These are phyloP conservation scores for Mycetomoellerius zeteki DNA, from an alignment of 1,140 invertebrate genomes.

Conservation along the genomic window DNA sequence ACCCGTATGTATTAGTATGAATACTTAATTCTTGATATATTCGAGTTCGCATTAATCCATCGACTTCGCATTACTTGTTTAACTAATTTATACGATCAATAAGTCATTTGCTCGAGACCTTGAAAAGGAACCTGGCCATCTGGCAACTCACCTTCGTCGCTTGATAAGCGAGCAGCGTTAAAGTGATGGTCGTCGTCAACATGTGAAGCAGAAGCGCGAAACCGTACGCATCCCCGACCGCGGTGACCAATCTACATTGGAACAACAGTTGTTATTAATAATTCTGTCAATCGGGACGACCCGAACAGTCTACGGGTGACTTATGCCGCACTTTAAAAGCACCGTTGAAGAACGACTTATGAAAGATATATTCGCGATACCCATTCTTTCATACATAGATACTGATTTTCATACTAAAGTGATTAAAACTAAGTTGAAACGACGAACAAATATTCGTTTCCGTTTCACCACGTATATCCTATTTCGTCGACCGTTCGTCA, in stretches of 20 bases:
- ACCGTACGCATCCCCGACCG: conserved; percentile 93
- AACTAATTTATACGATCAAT: conserved; percentile 51
- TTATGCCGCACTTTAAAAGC: not conserved
- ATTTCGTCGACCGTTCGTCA: conserved; percentile 35
- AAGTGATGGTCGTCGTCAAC: conserved; percentile 93
- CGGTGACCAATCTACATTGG: conserved; percentile 90
- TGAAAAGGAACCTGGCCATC: conserved; percentile 25
- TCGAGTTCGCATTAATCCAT: conserved; percentile 22
- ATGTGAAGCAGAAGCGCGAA: conserved; percentile 93
- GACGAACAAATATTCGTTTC: not conserved
- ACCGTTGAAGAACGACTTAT: not conserved
- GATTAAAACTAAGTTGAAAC: conserved; percentile 31
- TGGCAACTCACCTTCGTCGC: conserved; percentile 91
- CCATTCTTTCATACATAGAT: conserved; percentile 11
- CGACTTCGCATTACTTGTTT: conserved; percentile 20
- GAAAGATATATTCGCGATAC: conserved; percentile 15
- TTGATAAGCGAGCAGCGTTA: conserved; percentile 94
- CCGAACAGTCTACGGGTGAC: not conserved
- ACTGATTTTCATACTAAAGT: conserved; percentile 38
- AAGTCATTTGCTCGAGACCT: conserved; percentile 28
- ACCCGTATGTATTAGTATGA: conserved; percentile 39
- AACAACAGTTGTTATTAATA: not conserved
- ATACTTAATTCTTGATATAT: conserved; percentile 27
- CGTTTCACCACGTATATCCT: conserved; percentile 26
- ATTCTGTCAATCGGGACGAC: not conserved